Base-by-base conservation (phyloP, 2,797 vertebrate genomes). In the Lithobates sylvaticus region DNA sequence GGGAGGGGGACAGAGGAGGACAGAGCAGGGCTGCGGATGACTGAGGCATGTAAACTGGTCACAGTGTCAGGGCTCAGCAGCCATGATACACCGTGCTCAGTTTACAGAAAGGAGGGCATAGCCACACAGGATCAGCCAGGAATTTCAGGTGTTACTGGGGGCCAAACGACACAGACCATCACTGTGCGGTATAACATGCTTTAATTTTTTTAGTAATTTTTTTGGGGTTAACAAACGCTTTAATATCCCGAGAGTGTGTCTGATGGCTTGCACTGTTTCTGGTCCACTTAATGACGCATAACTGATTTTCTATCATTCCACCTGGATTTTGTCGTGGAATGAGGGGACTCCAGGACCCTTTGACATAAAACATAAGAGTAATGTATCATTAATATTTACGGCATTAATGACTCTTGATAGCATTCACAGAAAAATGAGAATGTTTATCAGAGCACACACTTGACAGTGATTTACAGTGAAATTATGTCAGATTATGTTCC, bases 381-480 rank as follows among this genome's bases (percentile, higher is more conserved):
- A 83, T 78, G 85, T 78, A 74, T 83, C 81, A 83, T 86, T 86
- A 87, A 83, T 87, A 83, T 83, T 73, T 86, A 78, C 80, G 29
- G 68, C 80, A 78, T 78, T 83, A 83, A 86, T 61, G 80, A 80
- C 82, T 83, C 77, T 44, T 78, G 21, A 29, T 78, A 27, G 75
- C 42, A 10, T 73, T 78, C 74, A 16, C 29, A 32, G 42, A 74
- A 86, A 77, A 83, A 86, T 86, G 74, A 86, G 69, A 78, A 50
- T 78, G 75, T 87, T 87, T 83, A 71, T 83, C 85, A 29, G 79
- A 73, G 61, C 81, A 78, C 85, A 78, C 78, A 78, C 58, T 71
- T 83, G 75, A 78, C 69, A 50, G 75, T 87, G 85, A 83, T 83
- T 78, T 87, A 83, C 85, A 87, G 58, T 78, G 54, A 27, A 73